Evolutionary conservation across 2,888 invertebrate genomes (phyloP).

Genomic region (Ommatoiulus sabulosus): DNA sequence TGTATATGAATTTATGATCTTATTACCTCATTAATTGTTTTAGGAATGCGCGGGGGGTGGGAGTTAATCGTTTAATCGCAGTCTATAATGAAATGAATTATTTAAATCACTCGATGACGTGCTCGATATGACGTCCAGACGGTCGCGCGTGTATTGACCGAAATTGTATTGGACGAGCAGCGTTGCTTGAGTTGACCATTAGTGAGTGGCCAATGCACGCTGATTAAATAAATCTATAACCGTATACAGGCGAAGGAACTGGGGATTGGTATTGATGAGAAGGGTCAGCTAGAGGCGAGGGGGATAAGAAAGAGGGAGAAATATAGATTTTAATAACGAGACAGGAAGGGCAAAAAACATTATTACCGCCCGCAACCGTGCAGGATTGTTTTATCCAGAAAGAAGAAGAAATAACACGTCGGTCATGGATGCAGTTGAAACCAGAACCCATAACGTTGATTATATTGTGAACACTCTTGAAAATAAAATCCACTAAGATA

Average conservation of each 20-base stretch:
- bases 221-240: conserved; percentile 45
- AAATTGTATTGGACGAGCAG: background rate
- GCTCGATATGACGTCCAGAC: background rate
- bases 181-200: conserved; percentile 15
- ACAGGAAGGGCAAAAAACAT: conserved; percentile 46
- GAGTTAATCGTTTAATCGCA: background rate
- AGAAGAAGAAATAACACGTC: conserved; percentile 25
- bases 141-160: background rate
- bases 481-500: background rate
- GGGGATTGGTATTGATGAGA: conserved; percentile 43
- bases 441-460: background rate
- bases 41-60: background rate
- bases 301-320: conserved; percentile 20
- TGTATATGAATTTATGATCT: background rate
- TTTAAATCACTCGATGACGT: background rate
- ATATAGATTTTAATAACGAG: conserved; percentile 47
- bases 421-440: background rate
- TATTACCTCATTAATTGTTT: background rate
- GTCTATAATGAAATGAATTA: background rate
- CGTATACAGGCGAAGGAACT: conserved; percentile 15
- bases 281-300: conserved; percentile 39
- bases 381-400: conserved; percentile 8
- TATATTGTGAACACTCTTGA: background rate
- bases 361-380: conserved; percentile 27
- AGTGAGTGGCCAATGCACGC: conserved; percentile 17